Conservation (phyloP, 1,140 invertebrate genomes). For the Rhysida immarginata region DNA sequence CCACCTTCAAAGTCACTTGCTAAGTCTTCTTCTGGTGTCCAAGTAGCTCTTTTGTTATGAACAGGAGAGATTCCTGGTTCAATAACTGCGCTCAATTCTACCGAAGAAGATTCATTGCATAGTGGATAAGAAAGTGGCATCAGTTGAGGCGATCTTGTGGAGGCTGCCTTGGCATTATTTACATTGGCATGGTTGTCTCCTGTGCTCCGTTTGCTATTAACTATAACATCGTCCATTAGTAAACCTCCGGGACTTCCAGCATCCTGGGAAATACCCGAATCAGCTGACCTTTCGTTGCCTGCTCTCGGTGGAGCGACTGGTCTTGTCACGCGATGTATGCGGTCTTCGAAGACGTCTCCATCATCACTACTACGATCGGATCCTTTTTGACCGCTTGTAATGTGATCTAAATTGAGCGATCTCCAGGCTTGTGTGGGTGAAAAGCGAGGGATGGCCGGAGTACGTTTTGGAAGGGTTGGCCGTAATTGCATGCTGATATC, state of each 20-base stretch:
- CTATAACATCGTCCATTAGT: slow-evolving; percentile 16
- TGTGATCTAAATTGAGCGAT: slow-evolving; percentile 34
- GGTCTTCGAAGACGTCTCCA: slow-evolving; percentile 32
- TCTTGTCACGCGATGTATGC: slow-evolving; percentile 36
- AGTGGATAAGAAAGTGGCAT: neutral
- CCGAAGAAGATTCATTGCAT: neutral
- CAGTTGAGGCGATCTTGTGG: neutral
- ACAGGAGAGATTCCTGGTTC: slow-evolving; percentile 3
- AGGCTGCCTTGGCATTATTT: neutral
- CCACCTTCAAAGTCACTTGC: slow-evolving; percentile 32
- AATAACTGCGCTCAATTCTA: neutral
- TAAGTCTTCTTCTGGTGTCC: slow-evolving; percentile 69
- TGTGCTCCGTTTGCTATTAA: neutral
- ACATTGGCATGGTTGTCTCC: no score
- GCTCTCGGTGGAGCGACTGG: slow-evolving; percentile 33
- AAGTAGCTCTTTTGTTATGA: slow-evolving; percentile 23
- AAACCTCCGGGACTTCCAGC: slow-evolving; percentile 33
- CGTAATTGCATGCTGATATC: slow-evolving; percentile 51
- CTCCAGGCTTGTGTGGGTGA: slow-evolving; percentile 69
- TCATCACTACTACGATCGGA: slow-evolving; percentile 22
- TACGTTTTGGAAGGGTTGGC: slow-evolving; percentile 58
- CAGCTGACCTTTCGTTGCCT: slow-evolving; percentile 48
- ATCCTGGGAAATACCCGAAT: slow-evolving; percentile 64
- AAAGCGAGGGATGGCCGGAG: slow-evolving; percentile 54
- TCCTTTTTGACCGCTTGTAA: slow-evolving; percentile 22